Base-by-base conservation (phyloP, 2,113 vertebrate species). In the Ceuthmochares aereus region DNA sequence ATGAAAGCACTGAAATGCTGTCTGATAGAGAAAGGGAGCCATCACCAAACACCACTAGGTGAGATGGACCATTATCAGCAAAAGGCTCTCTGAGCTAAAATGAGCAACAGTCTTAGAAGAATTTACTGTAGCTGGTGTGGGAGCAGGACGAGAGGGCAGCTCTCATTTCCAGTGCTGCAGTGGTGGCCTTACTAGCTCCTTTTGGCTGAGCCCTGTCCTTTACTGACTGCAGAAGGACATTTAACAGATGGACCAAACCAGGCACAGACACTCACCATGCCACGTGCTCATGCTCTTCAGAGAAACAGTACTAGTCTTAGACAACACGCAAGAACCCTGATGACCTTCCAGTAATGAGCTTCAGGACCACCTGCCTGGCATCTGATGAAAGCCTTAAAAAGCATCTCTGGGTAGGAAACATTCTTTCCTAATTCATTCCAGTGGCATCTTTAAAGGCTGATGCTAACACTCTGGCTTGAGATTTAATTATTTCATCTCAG, bases 261-360 rank as follows among this genome's bases (percentile, higher is more conserved):
- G 11, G 26, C 0, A 1, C 36, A 77, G 84, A 34, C 45, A 16
- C 10, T 32, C 0, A 0, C 12, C 14, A 17, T 22, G 20, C 13
- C 51, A 19, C 0, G 0, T 43, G 72, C 42, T 84, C 22, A 25
- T 23, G 17, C 14, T 69, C 27, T 62, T 73, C 63, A 45, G 1
- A 19, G 51, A 81, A 85, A 82, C 7, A 64, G 22, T 4, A 1
- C 10, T 1, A 2, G n/a, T 12, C 58, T 68, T 36, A 49, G 25
- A 73, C 34, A 76, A 56, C 7, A 56, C 10, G 8, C 26, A 22
- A 9, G 21, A 13, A 77, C 22, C 14, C 27, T 13, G 17, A 51
- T 32, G 54, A 60, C 34, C 40, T 76, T 72, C 40, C 59, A 49
- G 17, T 19, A 80, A 3, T 12, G 25, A 87, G 26, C 8, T 86